Evolutionary conservation across 2,113 vertebrate species (phyloP).

Genomic region (Stomatorhinus ivindoensis): DNA sequence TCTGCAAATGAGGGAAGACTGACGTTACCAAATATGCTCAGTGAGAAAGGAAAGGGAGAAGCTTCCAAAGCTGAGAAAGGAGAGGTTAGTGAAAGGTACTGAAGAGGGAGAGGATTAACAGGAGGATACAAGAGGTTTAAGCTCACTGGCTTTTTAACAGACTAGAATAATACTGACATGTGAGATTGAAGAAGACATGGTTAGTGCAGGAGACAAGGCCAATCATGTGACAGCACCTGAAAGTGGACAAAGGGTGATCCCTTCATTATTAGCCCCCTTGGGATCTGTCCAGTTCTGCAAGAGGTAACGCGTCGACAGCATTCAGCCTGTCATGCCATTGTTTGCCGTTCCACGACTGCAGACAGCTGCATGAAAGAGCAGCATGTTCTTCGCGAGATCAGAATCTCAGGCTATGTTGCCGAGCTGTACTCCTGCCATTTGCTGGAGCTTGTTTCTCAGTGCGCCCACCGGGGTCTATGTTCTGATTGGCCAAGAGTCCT

Average conservation of each 20-base stretch:
- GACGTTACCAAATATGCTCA: neutral
- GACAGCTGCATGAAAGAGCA: neutral
- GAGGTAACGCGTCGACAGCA: neutral
- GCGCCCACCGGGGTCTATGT: neutral
- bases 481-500: neutral
- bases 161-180: neutral
- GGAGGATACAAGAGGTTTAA: neutral
- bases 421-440: neutral
- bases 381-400: neutral
- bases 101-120: neutral
- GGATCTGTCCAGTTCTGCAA: slow-evolving; percentile 8
- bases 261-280: neutral
- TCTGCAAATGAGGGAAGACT: neutral
- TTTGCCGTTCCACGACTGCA: neutral
- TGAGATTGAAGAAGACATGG: neutral
- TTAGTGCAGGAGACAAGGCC: neutral
- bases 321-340: neutral
- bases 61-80: neutral
- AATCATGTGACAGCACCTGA: neutral
- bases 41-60: neutral
- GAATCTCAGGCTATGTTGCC: neutral
- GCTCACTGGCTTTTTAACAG: neutral
- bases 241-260: neutral
- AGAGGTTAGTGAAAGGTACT: neutral
- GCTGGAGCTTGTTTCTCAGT: neutral